phyloP scores from a whole-genome alignment of 1,140 invertebrate genomes.

The Heliconius hewitsoni region DNA sequence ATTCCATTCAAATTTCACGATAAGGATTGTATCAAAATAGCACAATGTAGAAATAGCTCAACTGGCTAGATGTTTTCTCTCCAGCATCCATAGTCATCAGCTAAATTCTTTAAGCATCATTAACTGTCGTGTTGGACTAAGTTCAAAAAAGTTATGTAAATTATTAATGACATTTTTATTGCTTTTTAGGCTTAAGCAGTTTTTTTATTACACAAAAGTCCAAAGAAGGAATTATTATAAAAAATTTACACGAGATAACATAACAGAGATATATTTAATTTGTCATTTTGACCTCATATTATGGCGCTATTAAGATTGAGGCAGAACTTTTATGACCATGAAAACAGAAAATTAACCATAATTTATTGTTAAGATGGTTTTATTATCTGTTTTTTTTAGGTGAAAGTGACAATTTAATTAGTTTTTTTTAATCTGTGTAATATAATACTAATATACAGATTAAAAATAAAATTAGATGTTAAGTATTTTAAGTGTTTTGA shows the following conservation, averaged over 20 bases:
- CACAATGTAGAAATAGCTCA: too few species aligned
- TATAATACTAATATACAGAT: conserved; percentile 5
- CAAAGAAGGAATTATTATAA: not conserved
- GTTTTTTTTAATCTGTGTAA: not conserved
- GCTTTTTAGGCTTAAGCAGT: not conserved
- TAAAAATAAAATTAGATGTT: not conserved
- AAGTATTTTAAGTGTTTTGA: too few species aligned
- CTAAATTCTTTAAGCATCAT: too few species aligned
- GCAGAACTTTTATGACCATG: not conserved
- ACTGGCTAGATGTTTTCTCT: too few species aligned
- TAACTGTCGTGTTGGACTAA: too few species aligned
- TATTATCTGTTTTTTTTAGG: conserved; percentile 9
- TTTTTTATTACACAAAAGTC: not conserved
- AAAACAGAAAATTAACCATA: conserved; percentile 29
- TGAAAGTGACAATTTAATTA: conserved; percentile 21
- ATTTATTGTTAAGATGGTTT: conserved; percentile 33
- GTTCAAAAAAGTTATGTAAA: not conserved
- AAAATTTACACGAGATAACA: conserved; percentile 12
- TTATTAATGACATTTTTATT: not conserved
- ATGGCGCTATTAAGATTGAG: conserved; percentile 22
- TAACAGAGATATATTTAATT: conserved; percentile 28
- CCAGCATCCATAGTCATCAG: too few species aligned
- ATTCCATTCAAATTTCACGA: too few species aligned
- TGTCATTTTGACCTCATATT: conserved; percentile 31
- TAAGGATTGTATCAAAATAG: too few species aligned